A percentile compares a stretch with the other conserved stretches of the same genome.
Conservation (phyloP, 2,797 vertebrate species). For the Tenualosa ilisha region DNA sequence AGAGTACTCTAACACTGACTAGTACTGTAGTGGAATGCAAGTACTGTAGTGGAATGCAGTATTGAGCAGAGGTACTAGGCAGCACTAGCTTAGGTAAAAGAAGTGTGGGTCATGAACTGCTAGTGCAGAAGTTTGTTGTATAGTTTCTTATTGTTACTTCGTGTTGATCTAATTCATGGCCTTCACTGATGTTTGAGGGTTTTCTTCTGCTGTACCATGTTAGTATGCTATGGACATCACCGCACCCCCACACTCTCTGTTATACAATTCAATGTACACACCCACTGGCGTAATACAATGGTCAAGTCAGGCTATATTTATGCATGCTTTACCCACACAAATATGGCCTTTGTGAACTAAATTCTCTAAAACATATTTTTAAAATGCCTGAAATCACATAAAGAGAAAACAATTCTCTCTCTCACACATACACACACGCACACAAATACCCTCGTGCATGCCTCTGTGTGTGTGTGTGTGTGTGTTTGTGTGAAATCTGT, state of each 20-base stretch:
- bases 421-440: neutral
- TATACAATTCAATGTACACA: neutral
- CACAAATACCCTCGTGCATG: neutral
- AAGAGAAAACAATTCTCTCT: neutral
- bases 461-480: neutral
- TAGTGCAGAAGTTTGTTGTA: neutral
- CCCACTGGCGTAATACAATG: neutral
- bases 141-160: neutral
- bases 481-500: neutral
- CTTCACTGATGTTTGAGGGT: neutral
- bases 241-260: neutral
- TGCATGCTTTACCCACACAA: neutral
- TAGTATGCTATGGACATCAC: neutral
- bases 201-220: neutral
- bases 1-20: no score
- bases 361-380: neutral
- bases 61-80: no score
- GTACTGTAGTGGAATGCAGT: no score
- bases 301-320: neutral
- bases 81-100: no score
- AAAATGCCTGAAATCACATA: neutral
- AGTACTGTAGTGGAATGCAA: no score
- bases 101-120: neutral
- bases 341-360: neutral
- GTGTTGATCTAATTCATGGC: neutral